Conservation (phyloP, 2,797 vertebrate species). For the Sebastes elongatus region DNA sequence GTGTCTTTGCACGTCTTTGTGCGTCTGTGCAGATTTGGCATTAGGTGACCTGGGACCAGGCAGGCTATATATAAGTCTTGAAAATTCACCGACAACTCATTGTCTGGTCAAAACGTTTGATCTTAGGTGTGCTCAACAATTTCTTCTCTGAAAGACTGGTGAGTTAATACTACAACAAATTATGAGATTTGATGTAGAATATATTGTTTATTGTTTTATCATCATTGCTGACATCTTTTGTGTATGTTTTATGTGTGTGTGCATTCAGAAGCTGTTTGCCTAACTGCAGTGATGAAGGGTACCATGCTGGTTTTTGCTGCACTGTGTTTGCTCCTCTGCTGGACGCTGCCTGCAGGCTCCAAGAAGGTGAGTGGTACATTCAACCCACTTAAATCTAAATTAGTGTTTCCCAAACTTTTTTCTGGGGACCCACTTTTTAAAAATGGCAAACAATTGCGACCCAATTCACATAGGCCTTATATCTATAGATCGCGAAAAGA, state of each 20-base stretch:
- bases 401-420: no score
- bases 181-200: not conserved
- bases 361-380: constrained; percentile 6
- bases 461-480: no score
- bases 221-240: not conserved
- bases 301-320: not conserved
- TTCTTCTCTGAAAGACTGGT: not conserved
- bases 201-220: not conserved
- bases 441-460: no score
- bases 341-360: not conserved
- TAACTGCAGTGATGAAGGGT: constrained; percentile 5
- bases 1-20: not conserved
- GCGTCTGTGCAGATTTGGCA: not conserved
- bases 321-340: constrained; percentile 2
- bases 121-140: not conserved
- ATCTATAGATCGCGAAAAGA: no score
- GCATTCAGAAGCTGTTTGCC: not conserved
- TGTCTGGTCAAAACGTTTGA: not conserved
- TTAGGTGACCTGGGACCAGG: not conserved
- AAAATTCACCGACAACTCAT: not conserved
- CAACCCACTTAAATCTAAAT: not conserved
- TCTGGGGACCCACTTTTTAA: no score
- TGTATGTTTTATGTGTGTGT: not conserved
- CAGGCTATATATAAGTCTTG: not conserved
- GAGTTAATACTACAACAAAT: not conserved